Conservation (phyloP, 2,888 invertebrate species). For the Lordiphosa fenestrarum region DNA sequence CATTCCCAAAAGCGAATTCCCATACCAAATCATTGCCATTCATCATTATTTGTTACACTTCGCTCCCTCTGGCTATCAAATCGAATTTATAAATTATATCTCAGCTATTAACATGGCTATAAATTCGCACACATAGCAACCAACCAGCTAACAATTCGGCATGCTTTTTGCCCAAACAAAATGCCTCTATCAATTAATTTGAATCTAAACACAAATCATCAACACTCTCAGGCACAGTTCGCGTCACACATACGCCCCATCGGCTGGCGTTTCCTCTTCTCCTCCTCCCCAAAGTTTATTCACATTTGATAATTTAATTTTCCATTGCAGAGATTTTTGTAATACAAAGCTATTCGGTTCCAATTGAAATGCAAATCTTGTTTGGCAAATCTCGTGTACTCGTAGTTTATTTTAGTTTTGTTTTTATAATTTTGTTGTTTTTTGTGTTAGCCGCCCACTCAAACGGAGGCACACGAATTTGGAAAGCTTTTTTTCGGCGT, state of each 20-base stretch:
- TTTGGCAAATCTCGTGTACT: conserved; percentile 12
- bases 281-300: conserved; percentile 64
- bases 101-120: conserved; percentile 33
- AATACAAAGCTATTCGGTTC: conserved; percentile 6
- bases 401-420: neutral
- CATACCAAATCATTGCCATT: conserved; percentile 20
- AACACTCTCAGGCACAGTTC: conserved; percentile 7
- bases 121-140: conserved; percentile 36
- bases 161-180: conserved; percentile 14
- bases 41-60: conserved; percentile 31
- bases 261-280: conserved; percentile 19
- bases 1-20: neutral
- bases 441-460: conserved; percentile 45
- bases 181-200: conserved; percentile 51
- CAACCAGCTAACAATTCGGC: conserved; percentile 2
- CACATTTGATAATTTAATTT: conserved; percentile 52
- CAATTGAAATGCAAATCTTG: conserved; percentile 33
- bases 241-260: conserved; percentile 59
- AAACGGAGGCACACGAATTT: conserved; percentile 63
- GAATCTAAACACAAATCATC: conserved; percentile 48
- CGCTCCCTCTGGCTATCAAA: conserved; percentile 17
- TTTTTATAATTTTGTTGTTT: conserved; percentile 1
- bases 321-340: conserved; percentile 25
- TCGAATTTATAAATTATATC: conserved; percentile 29
- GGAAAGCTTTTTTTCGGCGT: conserved; percentile 55